These are phyloP conservation scores for Campoletis sonorensis DNA, from an alignment of 1,140 invertebrate genomes.

Conservation along the genomic window DNA sequence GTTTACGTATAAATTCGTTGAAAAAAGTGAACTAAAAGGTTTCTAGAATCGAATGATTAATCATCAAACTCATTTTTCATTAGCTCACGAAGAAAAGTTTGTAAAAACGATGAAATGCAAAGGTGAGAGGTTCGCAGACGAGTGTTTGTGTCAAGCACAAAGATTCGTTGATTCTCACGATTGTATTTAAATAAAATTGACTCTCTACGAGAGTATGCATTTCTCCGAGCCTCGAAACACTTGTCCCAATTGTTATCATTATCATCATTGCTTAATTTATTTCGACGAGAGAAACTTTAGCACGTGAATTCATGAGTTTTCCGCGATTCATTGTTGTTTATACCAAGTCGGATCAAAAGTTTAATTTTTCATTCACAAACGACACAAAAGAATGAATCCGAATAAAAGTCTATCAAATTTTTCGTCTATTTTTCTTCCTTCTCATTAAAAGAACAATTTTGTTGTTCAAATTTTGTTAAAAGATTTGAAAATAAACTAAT, in stretches of 20 bases:
- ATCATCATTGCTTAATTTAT: background rate
- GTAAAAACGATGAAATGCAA: background rate
- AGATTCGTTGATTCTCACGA: slow-evolving; percentile 5
- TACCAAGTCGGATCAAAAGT: background rate
- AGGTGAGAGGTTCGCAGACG: background rate
- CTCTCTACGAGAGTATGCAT: background rate
- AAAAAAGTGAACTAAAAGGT: too few species aligned
- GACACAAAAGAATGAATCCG: too few species aligned
- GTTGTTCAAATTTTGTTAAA: too few species aligned
- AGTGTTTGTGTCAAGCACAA: background rate
- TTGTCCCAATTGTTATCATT: background rate
- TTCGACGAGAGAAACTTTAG: background rate
- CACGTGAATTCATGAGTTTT: background rate
- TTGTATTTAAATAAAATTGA: background rate
- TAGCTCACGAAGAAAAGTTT: background rate
- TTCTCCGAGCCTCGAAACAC: background rate
- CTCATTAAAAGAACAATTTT: too few species aligned
- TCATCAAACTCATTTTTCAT: background rate
- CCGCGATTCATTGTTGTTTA: background rate
- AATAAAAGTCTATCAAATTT: too few species aligned
- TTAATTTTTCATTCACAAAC: background rate
- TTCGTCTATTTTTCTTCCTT: too few species aligned
- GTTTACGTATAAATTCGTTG: too few species aligned
- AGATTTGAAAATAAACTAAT: too few species aligned
- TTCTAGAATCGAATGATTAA: background rate